phyloP scores from a whole-genome alignment of 2,797 vertebrate genomes.

The Lepidocolaptes lacrymiger region DNA sequence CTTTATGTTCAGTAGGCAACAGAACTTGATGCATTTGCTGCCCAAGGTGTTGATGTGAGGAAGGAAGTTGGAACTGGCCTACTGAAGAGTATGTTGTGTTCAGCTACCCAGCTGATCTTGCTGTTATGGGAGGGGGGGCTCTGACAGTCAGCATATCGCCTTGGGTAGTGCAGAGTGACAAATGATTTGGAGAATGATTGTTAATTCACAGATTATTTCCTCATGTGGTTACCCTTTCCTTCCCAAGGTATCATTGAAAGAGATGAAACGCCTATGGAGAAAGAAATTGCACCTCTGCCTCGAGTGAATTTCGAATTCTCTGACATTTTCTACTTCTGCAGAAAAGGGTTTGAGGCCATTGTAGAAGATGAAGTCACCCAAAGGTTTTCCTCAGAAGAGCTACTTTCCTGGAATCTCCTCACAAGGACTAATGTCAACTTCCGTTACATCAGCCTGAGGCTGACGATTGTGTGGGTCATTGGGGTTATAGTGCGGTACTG shows the following conservation, averaged over 20 bases:
- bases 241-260: conserved; percentile 89
- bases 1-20: background rate
- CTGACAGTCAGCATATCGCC: background rate
- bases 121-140: background rate
- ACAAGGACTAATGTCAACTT: conserved; percentile 95
- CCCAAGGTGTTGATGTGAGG: background rate
- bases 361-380: conserved; percentile 95
- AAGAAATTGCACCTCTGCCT: conserved; percentile 84
- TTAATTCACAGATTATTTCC: background rate
- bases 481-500: conserved; percentile 90
- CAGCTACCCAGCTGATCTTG: background rate
- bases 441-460: conserved; percentile 89
- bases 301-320: conserved; percentile 85
- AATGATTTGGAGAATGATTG: background rate
- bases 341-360: conserved; percentile 91
- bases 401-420: conserved; percentile 95
- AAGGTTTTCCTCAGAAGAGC: conserved; percentile 94
- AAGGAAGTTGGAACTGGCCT: background rate
- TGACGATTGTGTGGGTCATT: conserved; percentile 90
- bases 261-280: conserved; percentile 87
- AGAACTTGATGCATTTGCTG: background rate
- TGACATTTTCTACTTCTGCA: conserved; percentile 90
- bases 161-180: background rate
- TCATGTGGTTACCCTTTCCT: background rate
- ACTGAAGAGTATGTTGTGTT: background rate